Evolutionary conservation across 2,888 invertebrate species (phyloP).

Genomic region (Mythimna impura): DNA sequence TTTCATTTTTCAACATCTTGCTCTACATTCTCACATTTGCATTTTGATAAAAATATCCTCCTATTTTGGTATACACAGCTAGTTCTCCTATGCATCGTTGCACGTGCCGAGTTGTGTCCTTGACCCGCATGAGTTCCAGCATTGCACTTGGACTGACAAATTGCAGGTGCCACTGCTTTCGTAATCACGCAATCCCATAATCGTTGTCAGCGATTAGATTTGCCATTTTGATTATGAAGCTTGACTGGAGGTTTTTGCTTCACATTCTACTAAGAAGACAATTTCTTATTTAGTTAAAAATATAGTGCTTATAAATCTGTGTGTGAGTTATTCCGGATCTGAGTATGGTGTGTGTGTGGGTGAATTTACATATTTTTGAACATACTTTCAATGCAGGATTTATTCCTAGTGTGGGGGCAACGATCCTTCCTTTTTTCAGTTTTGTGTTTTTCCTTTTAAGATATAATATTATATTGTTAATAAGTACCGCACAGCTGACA

Average conservation of each 20-base stretch:
- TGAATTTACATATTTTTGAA: no score
- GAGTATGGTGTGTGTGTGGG: no score
- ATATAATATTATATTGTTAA: neutral
- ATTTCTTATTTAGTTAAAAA: neutral
- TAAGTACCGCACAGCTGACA: neutral
- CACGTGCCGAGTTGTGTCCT: slow-evolving; percentile 35
- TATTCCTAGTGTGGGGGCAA: no score
- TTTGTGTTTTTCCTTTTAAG: no score
- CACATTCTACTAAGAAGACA: neutral
- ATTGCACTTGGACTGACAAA: slow-evolving; percentile 43
- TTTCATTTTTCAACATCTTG: neutral
- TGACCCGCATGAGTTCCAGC: slow-evolving; percentile 17
- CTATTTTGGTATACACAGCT: neutral
- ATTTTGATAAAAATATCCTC: slow-evolving; percentile 1
- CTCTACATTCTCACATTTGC: neutral
- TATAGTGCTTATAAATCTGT: neutral
- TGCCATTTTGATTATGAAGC: slow-evolving; percentile 2
- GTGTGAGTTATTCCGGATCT: neutral
- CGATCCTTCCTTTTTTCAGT: no score
- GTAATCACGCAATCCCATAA: slow-evolving; percentile 17
- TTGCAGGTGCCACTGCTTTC: slow-evolving; percentile 13
- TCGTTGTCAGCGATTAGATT: neutral
- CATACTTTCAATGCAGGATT: no score
- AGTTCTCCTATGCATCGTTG: neutral
- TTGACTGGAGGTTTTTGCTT: neutral